Percentiles rank a stretch among this genome's conserved stretches.
These are phyloP conservation scores for Clamator glandarius DNA, from an alignment of 2,797 vertebrate genomes.

Conservation along the genomic window DNA sequence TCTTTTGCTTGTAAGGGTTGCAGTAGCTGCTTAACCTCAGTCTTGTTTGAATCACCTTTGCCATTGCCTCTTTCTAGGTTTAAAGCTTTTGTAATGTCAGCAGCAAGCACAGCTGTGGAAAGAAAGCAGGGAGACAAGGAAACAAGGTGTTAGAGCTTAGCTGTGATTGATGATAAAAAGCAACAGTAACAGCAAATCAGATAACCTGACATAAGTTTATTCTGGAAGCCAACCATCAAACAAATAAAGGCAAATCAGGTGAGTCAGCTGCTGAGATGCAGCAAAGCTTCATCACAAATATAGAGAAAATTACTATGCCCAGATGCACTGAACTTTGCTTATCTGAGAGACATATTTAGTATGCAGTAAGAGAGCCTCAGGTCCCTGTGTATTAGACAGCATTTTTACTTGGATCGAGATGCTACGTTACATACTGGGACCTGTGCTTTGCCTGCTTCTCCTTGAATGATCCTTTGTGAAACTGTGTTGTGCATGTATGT, in stretches of 20 bases:
- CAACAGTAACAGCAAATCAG: conserved; percentile 50
- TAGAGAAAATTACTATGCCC: background rate
- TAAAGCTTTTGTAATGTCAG: conserved; percentile 22
- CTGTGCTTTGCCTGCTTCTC: background rate
- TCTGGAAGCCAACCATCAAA: background rate
- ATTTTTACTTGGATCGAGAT: background rate
- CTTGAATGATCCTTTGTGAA: background rate
- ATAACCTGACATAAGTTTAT: conserved; percentile 21
- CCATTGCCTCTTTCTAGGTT: background rate
- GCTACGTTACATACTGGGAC: background rate
- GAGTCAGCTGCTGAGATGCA: background rate
- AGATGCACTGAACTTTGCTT: background rate
- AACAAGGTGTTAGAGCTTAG: conserved; percentile 29
- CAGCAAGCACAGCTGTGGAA: conserved; percentile 28
- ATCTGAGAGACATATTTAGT: background rate
- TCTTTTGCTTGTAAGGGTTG: conserved; percentile 16
- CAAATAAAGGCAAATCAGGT: conserved; percentile 25
- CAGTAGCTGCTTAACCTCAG: background rate
- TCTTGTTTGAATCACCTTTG: conserved; percentile 33
- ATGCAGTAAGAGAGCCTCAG: background rate
- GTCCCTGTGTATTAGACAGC: background rate
- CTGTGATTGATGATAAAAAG: conserved; percentile 56
- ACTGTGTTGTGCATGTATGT: background rate
- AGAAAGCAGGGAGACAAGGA: conserved; percentile 21
- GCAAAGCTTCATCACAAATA: background rate